Evolutionary conservation across 2,113 vertebrate genomes (phyloP).

Genomic region (Pseudopodoces humilis): DNA sequence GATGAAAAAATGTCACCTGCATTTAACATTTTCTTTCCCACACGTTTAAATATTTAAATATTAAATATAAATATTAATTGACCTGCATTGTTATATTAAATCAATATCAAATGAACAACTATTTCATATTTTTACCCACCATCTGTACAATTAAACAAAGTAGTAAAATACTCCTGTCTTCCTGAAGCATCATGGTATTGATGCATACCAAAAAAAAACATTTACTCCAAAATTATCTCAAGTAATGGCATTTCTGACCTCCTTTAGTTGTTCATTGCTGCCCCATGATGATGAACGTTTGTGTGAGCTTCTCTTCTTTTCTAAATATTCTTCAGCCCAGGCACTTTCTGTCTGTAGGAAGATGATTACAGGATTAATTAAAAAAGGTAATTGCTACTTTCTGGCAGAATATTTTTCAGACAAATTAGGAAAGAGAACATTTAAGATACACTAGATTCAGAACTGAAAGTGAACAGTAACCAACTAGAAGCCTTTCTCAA

Average conservation of each 20-base stretch:
- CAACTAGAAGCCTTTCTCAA: background rate
- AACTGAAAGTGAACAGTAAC: background rate
- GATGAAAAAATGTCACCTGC: background rate
- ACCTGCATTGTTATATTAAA: background rate
- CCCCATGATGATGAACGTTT: slow-evolving; percentile 97
- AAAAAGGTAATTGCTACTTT: background rate
- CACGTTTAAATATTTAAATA: no score
- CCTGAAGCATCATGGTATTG: background rate
- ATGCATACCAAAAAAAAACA: background rate
- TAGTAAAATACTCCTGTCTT: background rate
- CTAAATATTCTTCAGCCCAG: slow-evolving; percentile 92
- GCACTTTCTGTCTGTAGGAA: slow-evolving; percentile 90
- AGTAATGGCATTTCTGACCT: slow-evolving; percentile 78
- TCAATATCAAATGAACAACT: background rate
- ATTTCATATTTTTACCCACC: background rate
- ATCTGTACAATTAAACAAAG: background rate
- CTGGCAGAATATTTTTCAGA: background rate
- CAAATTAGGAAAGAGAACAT: background rate
- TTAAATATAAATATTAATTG: background rate
- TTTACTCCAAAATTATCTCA: background rate
- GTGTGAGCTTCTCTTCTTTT: slow-evolving; percentile 92
- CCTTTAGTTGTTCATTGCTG: slow-evolving; percentile 97
- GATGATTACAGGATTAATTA: background rate
- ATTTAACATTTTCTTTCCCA: background rate
- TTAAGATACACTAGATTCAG: background rate